Conservation (phyloP, 2,797 vertebrate species). For the Hylomyscus alleni region DNA sequence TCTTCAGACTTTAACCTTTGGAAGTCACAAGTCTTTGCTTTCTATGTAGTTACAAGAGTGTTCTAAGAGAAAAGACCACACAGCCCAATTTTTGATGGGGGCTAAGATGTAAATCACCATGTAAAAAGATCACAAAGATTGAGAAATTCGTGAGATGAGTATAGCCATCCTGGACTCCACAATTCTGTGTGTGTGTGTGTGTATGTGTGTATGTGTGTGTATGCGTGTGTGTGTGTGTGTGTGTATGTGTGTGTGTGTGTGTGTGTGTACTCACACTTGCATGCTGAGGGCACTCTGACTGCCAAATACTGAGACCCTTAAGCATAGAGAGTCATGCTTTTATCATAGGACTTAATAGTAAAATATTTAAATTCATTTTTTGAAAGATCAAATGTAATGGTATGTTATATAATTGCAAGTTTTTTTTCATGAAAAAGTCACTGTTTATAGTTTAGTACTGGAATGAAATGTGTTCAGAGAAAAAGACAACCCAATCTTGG, state of each 20-base stretch:
- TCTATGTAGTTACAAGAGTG: neutral
- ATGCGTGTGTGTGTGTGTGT: no score
- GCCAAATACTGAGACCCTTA: neutral
- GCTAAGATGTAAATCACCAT: neutral
- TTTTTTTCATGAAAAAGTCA: neutral
- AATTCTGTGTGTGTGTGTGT: no score
- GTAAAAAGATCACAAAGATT: neutral
- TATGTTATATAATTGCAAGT: neutral
- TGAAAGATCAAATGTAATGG: neutral
- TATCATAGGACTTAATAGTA: neutral
- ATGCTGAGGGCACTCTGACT: neutral
- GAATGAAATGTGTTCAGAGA: neutral
- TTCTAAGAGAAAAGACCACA: neutral
- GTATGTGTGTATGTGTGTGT: no score
- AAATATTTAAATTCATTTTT: conserved; percentile 30
- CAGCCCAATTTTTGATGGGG: neutral
- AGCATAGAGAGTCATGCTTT: neutral
- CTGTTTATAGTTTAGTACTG: neutral
- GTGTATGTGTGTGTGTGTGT: no score
- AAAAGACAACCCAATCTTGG: neutral
- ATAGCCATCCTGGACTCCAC: neutral
- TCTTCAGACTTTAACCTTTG: neutral
- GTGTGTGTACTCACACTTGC: no score
- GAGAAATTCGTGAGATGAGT: neutral
- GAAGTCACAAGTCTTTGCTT: neutral